These are phyloP conservation scores for Sturmia bella DNA, from an alignment of 2,888 invertebrate species.

Conservation along the genomic window DNA sequence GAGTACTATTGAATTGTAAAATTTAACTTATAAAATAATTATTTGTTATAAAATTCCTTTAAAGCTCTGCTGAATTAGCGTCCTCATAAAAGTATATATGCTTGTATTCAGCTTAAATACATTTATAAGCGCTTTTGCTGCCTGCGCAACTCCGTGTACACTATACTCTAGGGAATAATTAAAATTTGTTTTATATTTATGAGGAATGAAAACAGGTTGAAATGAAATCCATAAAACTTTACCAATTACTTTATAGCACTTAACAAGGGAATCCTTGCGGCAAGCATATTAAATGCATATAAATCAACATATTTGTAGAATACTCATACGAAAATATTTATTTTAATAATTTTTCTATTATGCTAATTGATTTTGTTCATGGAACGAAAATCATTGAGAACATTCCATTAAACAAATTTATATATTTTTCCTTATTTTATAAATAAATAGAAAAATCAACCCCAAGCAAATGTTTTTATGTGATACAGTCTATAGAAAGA, in stretches of 20 bases:
- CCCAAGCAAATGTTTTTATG: too few species aligned
- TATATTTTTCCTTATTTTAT: too few species aligned
- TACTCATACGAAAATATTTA: not conserved
- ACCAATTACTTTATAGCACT: conserved; percentile 39
- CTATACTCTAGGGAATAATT: conserved; percentile 61
- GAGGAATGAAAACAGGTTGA: not conserved
- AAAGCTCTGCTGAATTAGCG: not conserved
- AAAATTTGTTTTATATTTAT: conserved; percentile 58
- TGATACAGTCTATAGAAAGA: too few species aligned
- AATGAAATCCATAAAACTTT: conserved; percentile 35
- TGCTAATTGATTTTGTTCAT: too few species aligned
- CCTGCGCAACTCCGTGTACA: conserved; percentile 36
- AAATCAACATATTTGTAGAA: conserved; percentile 4
- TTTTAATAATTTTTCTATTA: too few species aligned
- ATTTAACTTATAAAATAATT: not conserved
- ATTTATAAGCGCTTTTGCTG: conserved; percentile 32
- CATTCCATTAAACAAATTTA: too few species aligned
- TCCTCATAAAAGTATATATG: not conserved
- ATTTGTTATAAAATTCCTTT: conserved; percentile 15
- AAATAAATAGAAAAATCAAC: too few species aligned
- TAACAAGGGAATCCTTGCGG: conserved; percentile 17
- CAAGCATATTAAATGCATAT: conserved; percentile 13
- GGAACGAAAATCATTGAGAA: too few species aligned
- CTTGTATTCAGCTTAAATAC: conserved; percentile 1
- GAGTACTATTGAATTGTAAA: not conserved